Conservation (phyloP, 2,888 invertebrate genomes). For the Hermaeophaga mercurialis region DNA sequence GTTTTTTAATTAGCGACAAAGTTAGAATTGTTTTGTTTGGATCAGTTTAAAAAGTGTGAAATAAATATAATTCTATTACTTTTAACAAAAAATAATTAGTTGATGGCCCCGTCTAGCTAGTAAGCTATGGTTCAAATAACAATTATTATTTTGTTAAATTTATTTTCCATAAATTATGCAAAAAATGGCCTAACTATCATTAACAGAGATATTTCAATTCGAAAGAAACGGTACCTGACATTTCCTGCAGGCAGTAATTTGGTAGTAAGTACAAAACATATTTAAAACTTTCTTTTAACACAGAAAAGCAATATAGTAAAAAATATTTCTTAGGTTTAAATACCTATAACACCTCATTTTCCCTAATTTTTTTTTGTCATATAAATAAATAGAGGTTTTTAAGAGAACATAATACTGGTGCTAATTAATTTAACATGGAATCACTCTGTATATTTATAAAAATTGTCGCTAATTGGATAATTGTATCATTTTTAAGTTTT, state of each 20-base stretch:
- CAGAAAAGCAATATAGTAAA: too few relatives aligned
- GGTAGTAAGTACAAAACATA: conserved; percentile 46
- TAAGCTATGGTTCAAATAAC: not conserved
- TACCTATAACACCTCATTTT: too few relatives aligned
- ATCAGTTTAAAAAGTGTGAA: not conserved
- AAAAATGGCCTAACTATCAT: conserved; percentile 31
- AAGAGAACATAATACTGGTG: too few relatives aligned
- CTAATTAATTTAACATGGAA: not conserved
- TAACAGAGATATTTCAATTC: conserved; percentile 46
- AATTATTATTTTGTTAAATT: not conserved
- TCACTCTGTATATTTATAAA: not conserved
- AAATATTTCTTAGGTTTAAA: too few relatives aligned
- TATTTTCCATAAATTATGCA: not conserved
- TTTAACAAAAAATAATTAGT: not conserved
- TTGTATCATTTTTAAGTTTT: conserved; percentile 15
- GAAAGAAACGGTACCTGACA: conserved; percentile 59
- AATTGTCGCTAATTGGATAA: not conserved
- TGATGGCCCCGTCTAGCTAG: too few relatives aligned
- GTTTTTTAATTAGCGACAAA: not conserved
- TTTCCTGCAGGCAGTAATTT: conserved; percentile 60
- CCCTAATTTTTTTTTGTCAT: too few relatives aligned
- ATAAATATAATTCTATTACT: not conserved
- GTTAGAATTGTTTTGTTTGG: not conserved
- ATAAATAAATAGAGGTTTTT: too few relatives aligned
- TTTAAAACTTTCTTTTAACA: not conserved